Percentiles rank a stretch among this genome's conserved stretches.
Conservation (phyloP, 2,797 vertebrate species). For the Sparidentex hasta region DNA sequence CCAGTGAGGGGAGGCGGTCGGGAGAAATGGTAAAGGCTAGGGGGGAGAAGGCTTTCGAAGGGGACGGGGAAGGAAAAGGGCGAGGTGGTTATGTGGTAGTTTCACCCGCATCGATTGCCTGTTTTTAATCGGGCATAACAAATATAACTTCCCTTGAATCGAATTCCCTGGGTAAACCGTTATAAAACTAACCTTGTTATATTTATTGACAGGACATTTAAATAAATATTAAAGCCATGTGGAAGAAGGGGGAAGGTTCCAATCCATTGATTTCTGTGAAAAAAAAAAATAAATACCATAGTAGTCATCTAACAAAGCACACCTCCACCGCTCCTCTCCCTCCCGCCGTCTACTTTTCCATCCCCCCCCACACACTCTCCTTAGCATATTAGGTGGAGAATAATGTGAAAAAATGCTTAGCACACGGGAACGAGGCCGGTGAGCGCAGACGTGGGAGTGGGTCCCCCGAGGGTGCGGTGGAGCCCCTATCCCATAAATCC, state of each 20-base stretch:
- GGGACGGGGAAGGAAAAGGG: constrained; percentile 1
- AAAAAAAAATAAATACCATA: constrained; percentile 89
- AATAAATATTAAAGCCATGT: constrained; percentile 93
- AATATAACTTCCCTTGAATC: constrained; percentile 91
- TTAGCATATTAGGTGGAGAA: constrained; percentile 93
- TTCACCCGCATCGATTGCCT: constrained; percentile 76
- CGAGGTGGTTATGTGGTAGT: constrained; percentile 60
- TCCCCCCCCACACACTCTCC: constrained; percentile 72
- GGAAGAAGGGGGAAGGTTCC: constrained; percentile 87
- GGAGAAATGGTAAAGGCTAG: constrained; percentile 42
- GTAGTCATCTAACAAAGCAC: constrained; percentile 82
- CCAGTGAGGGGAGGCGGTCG: constrained; percentile 48
- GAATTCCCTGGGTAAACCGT: constrained; percentile 89
- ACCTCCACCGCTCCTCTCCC: constrained; percentile 60
- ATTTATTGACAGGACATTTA: constrained; percentile 96
- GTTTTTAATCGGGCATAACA: constrained; percentile 91
- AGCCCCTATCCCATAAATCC: constrained; percentile 92
- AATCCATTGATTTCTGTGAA: constrained; percentile 90
- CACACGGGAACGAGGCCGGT: constrained; percentile 87
- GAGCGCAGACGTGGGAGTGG: constrained; percentile 86
- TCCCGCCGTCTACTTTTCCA: constrained; percentile 54
- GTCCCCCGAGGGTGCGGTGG: constrained; percentile 86
- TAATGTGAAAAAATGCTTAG: constrained; percentile 96
- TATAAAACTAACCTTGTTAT: constrained; percentile 95
- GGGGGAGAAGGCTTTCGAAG: neutral